These are phyloP conservation scores for Drosophila anomalata DNA, from an alignment of 2,888 invertebrate species.

Conservation along the genomic window DNA sequence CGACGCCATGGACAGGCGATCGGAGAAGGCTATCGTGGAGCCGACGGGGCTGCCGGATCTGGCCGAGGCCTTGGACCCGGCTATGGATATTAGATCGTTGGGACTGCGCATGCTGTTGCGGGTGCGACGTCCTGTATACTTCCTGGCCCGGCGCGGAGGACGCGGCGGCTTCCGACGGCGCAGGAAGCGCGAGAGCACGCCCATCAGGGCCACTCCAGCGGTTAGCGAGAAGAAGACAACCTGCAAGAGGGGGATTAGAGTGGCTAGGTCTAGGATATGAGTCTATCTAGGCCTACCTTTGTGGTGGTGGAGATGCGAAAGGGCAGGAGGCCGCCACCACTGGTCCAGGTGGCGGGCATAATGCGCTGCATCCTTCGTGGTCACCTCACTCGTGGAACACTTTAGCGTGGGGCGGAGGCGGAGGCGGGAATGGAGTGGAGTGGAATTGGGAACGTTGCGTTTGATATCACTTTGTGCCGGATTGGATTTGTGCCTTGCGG, in stretches of 20 bases:
- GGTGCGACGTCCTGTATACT: conserved; percentile 85
- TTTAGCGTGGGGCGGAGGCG: neutral
- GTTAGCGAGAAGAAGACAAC: conserved; percentile 84
- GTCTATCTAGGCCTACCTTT: conserved; percentile 73
- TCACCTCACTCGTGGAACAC: neutral
- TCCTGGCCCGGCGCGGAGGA: conserved; percentile 86
- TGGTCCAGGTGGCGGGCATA: conserved; percentile 73
- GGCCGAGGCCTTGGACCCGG: conserved; percentile 87
- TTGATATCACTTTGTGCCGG: conserved; percentile 15
- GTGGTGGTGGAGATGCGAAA: conserved; percentile 82
- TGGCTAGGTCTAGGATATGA: neutral
- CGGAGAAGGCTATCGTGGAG: conserved; percentile 86
- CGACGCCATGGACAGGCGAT: conserved; percentile 88
- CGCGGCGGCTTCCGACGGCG: conserved; percentile 88
- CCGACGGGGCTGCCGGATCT: conserved; percentile 86
- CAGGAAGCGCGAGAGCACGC: conserved; percentile 91
- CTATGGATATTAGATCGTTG: conserved; percentile 88
- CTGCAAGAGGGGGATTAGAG: conserved; percentile 51
- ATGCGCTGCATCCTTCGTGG: conserved; percentile 62
- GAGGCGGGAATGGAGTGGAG: conserved; percentile 11
- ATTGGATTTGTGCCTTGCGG: conserved; percentile 15
- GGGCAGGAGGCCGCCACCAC: conserved; percentile 76
- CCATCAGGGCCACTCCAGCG: conserved; percentile 91
- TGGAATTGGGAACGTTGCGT: conserved; percentile 19
- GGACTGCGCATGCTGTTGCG: conserved; percentile 88